A percentile compares a stretch with the other conserved stretches of the same genome.
Evolutionary conservation across 2,888 invertebrate genomes (phyloP).

Genomic region (Lamellibrachia columna): DNA sequence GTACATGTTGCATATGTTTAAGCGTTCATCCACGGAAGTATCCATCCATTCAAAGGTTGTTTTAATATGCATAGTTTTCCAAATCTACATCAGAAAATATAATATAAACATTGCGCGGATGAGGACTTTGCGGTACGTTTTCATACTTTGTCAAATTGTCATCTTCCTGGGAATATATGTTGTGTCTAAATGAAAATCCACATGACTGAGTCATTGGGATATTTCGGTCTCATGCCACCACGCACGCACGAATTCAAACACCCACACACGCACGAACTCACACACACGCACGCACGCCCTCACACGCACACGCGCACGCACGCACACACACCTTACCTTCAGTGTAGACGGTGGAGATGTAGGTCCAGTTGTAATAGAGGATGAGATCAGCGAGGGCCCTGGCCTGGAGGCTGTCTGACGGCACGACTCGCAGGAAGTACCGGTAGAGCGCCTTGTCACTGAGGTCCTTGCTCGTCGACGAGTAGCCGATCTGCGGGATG

Average conservation of each 20-base stretch:
- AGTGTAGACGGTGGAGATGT: slow-evolving; percentile 80
- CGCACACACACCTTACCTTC: slow-evolving; percentile 71
- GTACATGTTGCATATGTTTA: too few relatives aligned
- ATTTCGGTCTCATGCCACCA: too few relatives aligned
- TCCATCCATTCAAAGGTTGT: too few relatives aligned
- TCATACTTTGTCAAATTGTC: too few relatives aligned
- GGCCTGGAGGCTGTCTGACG: slow-evolving; percentile 81
- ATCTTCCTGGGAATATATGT: too few relatives aligned
- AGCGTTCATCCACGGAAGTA: too few relatives aligned
- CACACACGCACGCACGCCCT: neutral
- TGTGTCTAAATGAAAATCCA: too few relatives aligned
- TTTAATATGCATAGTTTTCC: too few relatives aligned
- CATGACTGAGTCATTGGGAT: too few relatives aligned
- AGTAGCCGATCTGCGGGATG: slow-evolving; percentile 79
- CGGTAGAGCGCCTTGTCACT: slow-evolving; percentile 80
- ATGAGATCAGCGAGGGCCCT: slow-evolving; percentile 75
- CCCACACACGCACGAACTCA: neutral
- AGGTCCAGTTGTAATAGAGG: slow-evolving; percentile 75
- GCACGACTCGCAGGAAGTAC: slow-evolving; percentile 82
- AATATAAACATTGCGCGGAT: too few relatives aligned
- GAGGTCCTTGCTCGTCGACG: slow-evolving; percentile 80
- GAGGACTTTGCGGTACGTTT: too few relatives aligned
- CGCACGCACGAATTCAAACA: neutral
- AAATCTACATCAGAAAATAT: too few relatives aligned
- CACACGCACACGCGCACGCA: neutral